Evolutionary conservation across 92 coral and sea anemone species (phyloP).

Genomic region (Heteractis magnifica): DNA sequence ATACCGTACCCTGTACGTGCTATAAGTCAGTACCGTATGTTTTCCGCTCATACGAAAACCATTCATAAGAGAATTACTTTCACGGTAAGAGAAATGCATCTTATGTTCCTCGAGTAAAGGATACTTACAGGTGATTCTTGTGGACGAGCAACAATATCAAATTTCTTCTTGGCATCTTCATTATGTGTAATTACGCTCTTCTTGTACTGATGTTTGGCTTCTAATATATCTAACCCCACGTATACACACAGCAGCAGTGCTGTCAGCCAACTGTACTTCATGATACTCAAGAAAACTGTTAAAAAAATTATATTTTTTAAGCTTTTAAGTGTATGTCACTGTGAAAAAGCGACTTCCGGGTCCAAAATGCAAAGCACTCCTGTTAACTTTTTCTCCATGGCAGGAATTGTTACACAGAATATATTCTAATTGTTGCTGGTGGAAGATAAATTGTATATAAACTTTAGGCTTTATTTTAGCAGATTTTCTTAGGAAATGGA

Average conservation of each 20-base stretch:
- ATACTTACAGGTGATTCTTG: slow-evolving; percentile 17
- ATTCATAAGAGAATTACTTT: too few species aligned
- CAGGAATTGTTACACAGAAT: too few species aligned
- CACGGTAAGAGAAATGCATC: background rate
- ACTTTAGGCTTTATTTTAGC: too few species aligned
- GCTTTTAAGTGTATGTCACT: background rate
- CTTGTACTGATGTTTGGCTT: slow-evolving; percentile 21
- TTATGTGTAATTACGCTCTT: slow-evolving; percentile 3
- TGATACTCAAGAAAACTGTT: slow-evolving; percentile 17
- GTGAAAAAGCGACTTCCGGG: background rate
- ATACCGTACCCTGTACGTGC: too few species aligned
- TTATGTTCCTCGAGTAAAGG: background rate
- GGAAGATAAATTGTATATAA: too few species aligned
- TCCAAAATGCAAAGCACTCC: background rate
- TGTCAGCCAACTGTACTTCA: slow-evolving; percentile 23
- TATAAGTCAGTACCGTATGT: too few species aligned
- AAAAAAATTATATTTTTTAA: background rate
- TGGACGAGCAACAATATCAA: slow-evolving; percentile 22
- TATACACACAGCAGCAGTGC: slow-evolving; percentile 24
- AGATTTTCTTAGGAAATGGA: too few species aligned
- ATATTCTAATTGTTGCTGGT: too few species aligned
- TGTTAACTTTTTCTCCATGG: too few species aligned
- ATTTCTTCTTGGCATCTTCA: slow-evolving; percentile 10
- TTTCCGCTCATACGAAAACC: too few species aligned
- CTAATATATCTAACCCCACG: slow-evolving; percentile 14